Evolutionary conservation across 1,140 invertebrate species (phyloP), one percentile per base, ranked within the genome.

Genomic region (Potamilus streckersoni): DNA sequence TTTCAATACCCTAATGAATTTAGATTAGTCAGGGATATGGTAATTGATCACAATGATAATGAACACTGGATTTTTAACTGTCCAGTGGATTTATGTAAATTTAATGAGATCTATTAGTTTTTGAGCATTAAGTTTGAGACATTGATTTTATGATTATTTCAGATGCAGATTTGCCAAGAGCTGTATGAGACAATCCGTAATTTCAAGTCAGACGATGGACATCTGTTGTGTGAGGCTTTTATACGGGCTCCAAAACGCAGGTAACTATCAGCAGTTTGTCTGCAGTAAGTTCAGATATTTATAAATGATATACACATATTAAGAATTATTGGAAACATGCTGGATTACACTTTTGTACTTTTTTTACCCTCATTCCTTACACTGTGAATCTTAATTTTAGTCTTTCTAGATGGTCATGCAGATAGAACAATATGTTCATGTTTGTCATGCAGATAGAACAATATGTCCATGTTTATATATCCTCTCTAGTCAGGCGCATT

Each of bases 221-320:
- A 93, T 8, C 90, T 97, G 78, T 86, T 98, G 12, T 98, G 97
- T 91, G 97, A 99, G 91, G 93, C 96, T 17, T 98, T 98, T 89
- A 97, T 99, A 76, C 91, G 97, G 83, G 96, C 95, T 23, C 97
- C 97, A 14, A 98, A 98, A 89, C 92, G 96, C 79, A 92, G 96
- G 90, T 91, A 11, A 5, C 65, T 59, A 58, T 65, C 17, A 15
- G 19, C 38, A 63, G 72, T 2, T 19, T n/a, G 19, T 55, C n/a
- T 31, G 31, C 19, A 17, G 1, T 19, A 55, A 69, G n/a, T 20
- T n/a, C 17, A 17, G n/a, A 17, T 12, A 23, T 17, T 23, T 23
- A 16, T 6, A 4, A 23, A 66, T n/a, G 19, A 31, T 38, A 49
- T 23, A 27, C 27, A 31, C 2, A 2, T 38, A 67, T 6, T 27